phyloP scores from a whole-genome alignment of 2,888 invertebrate species.

The Eupithecia abbreviata region DNA sequence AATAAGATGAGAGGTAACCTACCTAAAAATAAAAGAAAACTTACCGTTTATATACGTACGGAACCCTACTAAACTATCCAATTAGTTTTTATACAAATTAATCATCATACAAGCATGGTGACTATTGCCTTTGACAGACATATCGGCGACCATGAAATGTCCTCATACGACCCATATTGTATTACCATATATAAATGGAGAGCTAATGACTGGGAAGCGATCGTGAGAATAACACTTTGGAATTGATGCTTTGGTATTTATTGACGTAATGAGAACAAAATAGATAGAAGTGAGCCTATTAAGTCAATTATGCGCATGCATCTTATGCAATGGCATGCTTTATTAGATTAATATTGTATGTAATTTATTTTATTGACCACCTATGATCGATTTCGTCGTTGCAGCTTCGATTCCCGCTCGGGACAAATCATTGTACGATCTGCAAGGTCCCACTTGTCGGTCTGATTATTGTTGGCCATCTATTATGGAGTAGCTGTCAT shows the following conservation, averaged over 20 bases:
- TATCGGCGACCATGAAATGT: conserved; percentile 56
- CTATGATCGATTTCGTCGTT: neutral
- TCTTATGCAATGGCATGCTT: neutral
- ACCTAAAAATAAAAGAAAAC: neutral
- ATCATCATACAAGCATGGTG: conserved; percentile 53
- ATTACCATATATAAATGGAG: conserved; percentile 44
- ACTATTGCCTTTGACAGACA: conserved; percentile 58
- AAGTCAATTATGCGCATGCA: neutral
- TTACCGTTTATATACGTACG: neutral
- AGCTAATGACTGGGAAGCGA: conserved; percentile 49
- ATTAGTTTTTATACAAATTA: conserved; percentile 44
- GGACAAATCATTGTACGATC: neutral
- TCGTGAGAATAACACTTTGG: conserved; percentile 47
- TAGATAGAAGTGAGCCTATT: neutral
- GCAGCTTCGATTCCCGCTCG: neutral
- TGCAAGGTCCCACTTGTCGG: neutral
- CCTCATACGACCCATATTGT: conserved; percentile 19
- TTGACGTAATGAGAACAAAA: conserved; percentile 26
- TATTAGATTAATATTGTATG: neutral
- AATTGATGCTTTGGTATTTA: conserved; percentile 27
- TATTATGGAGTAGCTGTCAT: too few relatives aligned
- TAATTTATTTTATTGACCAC: neutral
- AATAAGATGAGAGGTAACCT: neutral
- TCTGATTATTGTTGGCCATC: too few relatives aligned
- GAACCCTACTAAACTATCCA: conserved; percentile 16